Conservation (phyloP, 2,888 invertebrate species). For the Agriopis leucophaearia region DNA sequence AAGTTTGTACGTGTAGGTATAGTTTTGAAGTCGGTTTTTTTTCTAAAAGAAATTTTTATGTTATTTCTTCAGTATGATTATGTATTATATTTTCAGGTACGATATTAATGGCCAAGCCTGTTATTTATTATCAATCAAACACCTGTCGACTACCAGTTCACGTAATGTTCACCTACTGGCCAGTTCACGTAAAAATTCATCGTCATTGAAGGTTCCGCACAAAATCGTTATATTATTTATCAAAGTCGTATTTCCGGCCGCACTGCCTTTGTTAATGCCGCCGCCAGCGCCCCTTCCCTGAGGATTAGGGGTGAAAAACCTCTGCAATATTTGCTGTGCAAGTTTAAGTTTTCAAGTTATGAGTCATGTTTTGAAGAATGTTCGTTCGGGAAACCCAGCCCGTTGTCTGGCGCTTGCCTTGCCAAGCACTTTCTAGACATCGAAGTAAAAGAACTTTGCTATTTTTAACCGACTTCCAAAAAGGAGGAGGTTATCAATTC, state of each 20-base stretch:
- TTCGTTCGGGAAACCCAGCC: neutral
- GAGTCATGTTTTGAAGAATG: conserved; percentile 8
- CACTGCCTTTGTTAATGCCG: conserved; percentile 29
- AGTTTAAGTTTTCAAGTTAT: conserved; percentile 24
- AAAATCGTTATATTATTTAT: conserved; percentile 25
- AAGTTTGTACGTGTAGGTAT: too few species aligned
- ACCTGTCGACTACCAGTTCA: neutral
- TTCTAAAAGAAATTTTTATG: too few species aligned
- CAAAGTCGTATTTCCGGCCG: conserved; percentile 41
- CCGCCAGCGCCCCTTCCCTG: conserved; percentile 26
- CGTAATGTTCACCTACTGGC: too few species aligned
- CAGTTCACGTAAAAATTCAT: conserved; percentile 16
- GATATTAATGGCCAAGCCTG: too few species aligned
- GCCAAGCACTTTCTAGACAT: too few species aligned
- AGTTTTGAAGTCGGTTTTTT: too few species aligned
- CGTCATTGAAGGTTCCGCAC: conserved; percentile 14
- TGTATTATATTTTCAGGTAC: too few species aligned
- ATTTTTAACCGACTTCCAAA: too few species aligned
- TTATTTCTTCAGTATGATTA: too few species aligned
- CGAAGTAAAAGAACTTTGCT: neutral
- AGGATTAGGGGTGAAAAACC: conserved; percentile 30
- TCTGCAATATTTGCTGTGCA: conserved; percentile 20
- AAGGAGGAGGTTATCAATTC: too few species aligned
- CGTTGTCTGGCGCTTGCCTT: too few species aligned
- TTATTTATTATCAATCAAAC: too few species aligned